These are phyloP conservation scores for Acanthosepion esculentum DNA, from an alignment of 2,888 invertebrate genomes.

Conservation along the genomic window DNA sequence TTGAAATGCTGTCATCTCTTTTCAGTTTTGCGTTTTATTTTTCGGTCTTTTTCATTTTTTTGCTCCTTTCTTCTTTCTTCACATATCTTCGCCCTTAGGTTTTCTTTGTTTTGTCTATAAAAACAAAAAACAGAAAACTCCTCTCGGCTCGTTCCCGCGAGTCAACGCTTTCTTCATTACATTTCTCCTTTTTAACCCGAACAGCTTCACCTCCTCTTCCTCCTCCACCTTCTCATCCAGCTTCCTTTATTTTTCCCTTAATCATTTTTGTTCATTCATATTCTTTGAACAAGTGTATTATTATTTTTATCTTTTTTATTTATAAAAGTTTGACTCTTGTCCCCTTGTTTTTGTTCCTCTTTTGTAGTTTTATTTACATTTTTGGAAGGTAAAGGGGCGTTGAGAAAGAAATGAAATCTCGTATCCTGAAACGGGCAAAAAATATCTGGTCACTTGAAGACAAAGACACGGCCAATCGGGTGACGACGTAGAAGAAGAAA, in stretches of 20 bases:
- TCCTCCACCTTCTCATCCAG: neutral
- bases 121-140: neutral
- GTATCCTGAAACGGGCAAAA: neutral
- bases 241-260: constrained; percentile 3
- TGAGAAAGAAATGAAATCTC: neutral
- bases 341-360: neutral
- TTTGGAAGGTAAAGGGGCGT: neutral
- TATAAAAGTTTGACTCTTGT: neutral
- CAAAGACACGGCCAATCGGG: no score
- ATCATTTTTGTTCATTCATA: no score
- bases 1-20: neutral
- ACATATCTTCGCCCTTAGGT: neutral
- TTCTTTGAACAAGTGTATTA: no score
- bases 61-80: neutral
- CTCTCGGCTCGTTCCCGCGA: neutral
- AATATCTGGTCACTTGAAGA: neutral
- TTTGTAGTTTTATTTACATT: no score
- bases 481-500: no score
- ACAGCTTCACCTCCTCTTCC: neutral
- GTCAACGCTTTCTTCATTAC: constrained; percentile 9
- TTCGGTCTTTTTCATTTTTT: neutral
- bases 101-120: no score
- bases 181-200: neutral
- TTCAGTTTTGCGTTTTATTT: neutral
- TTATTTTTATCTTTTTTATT: no score